These are phyloP conservation scores for Phataginus tetradactyla DNA, from an alignment of 2,797 vertebrate genomes.

Conservation along the genomic window DNA sequence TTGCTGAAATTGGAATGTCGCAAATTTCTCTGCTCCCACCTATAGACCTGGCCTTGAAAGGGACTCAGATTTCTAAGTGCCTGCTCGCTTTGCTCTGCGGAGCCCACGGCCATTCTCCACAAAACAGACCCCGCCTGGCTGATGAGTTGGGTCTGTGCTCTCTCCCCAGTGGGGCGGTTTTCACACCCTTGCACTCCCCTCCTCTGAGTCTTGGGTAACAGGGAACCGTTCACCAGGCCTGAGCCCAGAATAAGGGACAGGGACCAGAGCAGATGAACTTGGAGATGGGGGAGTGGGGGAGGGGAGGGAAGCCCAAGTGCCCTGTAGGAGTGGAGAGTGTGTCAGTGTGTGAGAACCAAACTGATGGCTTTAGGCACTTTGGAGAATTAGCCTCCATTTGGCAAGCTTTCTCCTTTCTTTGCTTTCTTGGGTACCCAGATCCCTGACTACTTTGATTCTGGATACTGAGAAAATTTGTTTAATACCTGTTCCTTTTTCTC, in stretches of 20 bases:
- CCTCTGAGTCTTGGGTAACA: neutral
- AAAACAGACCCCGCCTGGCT: neutral
- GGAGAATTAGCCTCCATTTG: neutral
- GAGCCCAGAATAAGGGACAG: neutral
- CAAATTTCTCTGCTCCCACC: neutral
- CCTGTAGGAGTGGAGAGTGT: neutral
- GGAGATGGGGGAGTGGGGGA: rapidly evolving
- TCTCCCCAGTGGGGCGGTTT: neutral
- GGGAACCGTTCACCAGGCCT: neutral
- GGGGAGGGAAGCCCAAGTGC: no score
- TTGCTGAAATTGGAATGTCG: neutral
- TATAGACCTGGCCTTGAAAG: neutral
- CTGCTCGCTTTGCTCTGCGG: neutral
- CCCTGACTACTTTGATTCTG: neutral
- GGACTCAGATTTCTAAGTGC: neutral
- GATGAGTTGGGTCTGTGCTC: neutral
- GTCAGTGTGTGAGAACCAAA: neutral
- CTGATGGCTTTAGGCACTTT: no score
- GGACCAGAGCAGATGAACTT: neutral
- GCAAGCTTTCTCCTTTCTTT: neutral
- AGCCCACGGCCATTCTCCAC: neutral
- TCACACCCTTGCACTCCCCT: neutral
- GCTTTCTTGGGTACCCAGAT: neutral
- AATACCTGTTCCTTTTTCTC: neutral
- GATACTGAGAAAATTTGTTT: neutral